Evolutionary conservation across 1,140 invertebrate species (phyloP), one percentile per base, ranked within the genome.

Genomic region (Panulirus ornatus): DNA sequence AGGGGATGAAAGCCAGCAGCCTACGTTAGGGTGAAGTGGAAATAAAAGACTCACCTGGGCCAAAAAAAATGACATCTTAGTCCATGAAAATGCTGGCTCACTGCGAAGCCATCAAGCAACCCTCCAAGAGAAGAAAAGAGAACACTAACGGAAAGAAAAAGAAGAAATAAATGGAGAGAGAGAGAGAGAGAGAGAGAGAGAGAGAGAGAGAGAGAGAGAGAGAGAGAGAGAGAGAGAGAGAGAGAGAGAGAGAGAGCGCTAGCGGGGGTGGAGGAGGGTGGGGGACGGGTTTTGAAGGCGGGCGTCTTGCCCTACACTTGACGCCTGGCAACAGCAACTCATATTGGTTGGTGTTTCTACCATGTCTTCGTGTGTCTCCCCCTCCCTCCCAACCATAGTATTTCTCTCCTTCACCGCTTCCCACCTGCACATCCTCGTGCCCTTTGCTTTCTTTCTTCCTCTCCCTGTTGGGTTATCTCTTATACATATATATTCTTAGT

Each of bases 271-370:
- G 47, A 70, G 63, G 47, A 84, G 81, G 63, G 63, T 71, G 83
- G 66, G 54, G 51, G 70, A 47, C n/a, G 83, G 51, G 44, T 11
- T 19, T 38, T n/a, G 27, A 6, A 14, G n/a, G 40, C 22, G 40
- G 63, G 51, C 81, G 51, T 63, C 58, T 83, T 83, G 22, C 22
- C 27, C 34, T 66, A n/a, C 9, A 14, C 19, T 58, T 66, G 58
- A 83, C 58, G 58, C 81, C 58, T 30, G 19, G 0, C 81, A 58
- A 54, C 76, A 79, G 76, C 42, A 79, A 79, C 76, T 27, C 76
- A 79, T 79, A 79, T 51, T 34, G 22, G 16, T 42, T 30, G 2
- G 76, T n/a, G 27, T n/a, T 27, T 70, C 66, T 22, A n/a, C 71
- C 36, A 19, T 27, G 42, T 83, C 16, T 66, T 51, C 22, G 22